These are phyloP conservation scores for Prochilodus magdalenae DNA, from an alignment of 2,113 vertebrate species.

Conservation along the genomic window DNA sequence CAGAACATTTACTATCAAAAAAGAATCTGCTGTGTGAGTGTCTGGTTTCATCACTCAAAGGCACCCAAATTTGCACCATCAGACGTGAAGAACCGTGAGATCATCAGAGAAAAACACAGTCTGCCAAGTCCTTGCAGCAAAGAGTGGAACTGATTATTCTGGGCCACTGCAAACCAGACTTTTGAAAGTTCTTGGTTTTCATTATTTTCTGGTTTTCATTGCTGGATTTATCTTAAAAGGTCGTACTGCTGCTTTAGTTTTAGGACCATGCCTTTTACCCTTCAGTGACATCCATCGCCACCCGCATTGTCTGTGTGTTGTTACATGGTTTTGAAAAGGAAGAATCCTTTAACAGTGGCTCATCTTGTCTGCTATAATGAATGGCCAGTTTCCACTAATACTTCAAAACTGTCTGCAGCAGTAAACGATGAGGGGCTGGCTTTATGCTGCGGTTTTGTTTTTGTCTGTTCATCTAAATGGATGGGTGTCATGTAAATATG, in stretches of 20 bases:
- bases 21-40: slow-evolving; percentile 1
- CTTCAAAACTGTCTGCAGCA: slow-evolving; percentile 73
- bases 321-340: slow-evolving; percentile 14
- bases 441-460: slow-evolving; percentile 70
- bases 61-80: slow-evolving; percentile 54
- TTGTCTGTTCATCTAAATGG: slow-evolving; percentile 73
- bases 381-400: slow-evolving; percentile 79
- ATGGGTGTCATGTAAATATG: slow-evolving; percentile 70
- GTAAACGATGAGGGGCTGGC: slow-evolving; percentile 78
- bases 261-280: slow-evolving; percentile 1
- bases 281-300: slow-evolving; percentile 12
- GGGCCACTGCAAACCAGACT: slow-evolving; percentile 56
- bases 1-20: slow-evolving; percentile 29
- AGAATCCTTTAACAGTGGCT: slow-evolving; percentile 20
- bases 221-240: slow-evolving; percentile 49
- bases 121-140: slow-evolving; percentile 62
- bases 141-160: slow-evolving; percentile 69
- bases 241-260: slow-evolving; percentile 12
- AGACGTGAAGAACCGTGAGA: slow-evolving; percentile 43
- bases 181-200: slow-evolving; percentile 43
- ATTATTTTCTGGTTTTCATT: slow-evolving; percentile 41
- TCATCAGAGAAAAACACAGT: slow-evolving; percentile 50
- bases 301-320: slow-evolving; percentile 1
- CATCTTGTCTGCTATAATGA: slow-evolving; percentile 71
- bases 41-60: slow-evolving; percentile 42